These are phyloP conservation scores for Tupiocoris notatus DNA, from an alignment of 2,888 invertebrate genomes.

Conservation along the genomic window DNA sequence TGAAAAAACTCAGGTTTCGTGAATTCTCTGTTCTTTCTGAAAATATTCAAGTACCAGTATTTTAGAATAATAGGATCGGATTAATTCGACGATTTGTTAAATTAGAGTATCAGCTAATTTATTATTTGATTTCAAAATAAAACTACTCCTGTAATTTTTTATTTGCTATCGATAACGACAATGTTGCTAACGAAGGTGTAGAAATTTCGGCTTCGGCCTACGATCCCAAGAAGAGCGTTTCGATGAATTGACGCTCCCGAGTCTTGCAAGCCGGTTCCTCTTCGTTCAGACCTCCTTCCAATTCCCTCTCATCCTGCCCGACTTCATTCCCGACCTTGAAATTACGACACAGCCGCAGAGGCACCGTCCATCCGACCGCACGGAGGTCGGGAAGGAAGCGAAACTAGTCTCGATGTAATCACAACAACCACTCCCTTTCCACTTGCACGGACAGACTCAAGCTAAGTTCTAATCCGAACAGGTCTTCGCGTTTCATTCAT, in stretches of 20 bases:
- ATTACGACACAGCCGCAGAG: constrained; percentile 20
- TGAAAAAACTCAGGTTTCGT: too few relatives aligned
- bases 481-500: neutral
- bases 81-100: too few relatives aligned
- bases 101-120: too few relatives aligned
- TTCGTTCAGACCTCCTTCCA: too few relatives aligned
- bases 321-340: constrained; percentile 21
- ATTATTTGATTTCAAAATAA: too few relatives aligned
- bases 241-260: neutral
- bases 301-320: neutral
- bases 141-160: too few relatives aligned
- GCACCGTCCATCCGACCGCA: neutral
- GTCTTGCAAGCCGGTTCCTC: neutral
- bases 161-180: too few relatives aligned
- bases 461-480: neutral
- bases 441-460: neutral
- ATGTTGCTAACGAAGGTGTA: too few relatives aligned
- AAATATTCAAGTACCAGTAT: too few relatives aligned
- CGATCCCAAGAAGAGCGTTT: neutral
- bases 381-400: neutral
- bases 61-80: too few relatives aligned
- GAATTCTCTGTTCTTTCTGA: too few relatives aligned
- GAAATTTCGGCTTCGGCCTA: too few relatives aligned
- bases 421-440: neutral
- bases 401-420: neutral